A percentile compares a stretch with the other conserved stretches of the same genome.
Conservation (phyloP, 2,113 vertebrate genomes). For the Emydocephalus ijimae region DNA sequence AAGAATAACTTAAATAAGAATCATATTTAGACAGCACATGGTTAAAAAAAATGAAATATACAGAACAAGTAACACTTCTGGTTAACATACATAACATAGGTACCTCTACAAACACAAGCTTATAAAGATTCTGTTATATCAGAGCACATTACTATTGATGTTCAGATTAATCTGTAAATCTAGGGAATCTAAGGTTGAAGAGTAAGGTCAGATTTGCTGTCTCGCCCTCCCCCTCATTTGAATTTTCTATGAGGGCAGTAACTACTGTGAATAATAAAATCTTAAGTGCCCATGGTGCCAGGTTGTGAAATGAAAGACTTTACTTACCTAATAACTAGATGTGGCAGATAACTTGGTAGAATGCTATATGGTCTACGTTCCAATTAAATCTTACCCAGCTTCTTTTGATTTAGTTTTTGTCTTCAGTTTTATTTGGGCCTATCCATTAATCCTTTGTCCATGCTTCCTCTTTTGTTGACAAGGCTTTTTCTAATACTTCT, state of each 20-base stretch:
- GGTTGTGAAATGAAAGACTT: not conserved
- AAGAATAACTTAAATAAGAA: not conserved
- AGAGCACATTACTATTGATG: not conserved
- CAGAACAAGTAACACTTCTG: slow-evolving; percentile 9
- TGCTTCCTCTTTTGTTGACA: not conserved
- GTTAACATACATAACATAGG: not conserved
- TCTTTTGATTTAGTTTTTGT: not conserved
- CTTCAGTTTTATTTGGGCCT: not conserved
- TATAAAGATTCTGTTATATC: not conserved
- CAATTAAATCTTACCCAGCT: not conserved
- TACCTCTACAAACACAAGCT: not conserved
- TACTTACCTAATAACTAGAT: not conserved
- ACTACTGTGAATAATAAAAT: not conserved
- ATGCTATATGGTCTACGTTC: not conserved
- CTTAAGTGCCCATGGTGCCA: not conserved
- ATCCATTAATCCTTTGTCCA: not conserved
- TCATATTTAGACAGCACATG: not conserved
- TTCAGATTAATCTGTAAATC: not conserved
- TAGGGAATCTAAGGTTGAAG: not conserved
- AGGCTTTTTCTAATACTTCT: not conserved
- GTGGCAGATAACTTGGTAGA: not conserved
- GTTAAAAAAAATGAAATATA: not conserved
- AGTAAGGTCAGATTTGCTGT: not conserved
- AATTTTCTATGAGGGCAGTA: not conserved
- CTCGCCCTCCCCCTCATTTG: not conserved